phyloP scores from a whole-genome alignment of 1,140 invertebrate genomes.

The Acromyrmex echinatior region DNA sequence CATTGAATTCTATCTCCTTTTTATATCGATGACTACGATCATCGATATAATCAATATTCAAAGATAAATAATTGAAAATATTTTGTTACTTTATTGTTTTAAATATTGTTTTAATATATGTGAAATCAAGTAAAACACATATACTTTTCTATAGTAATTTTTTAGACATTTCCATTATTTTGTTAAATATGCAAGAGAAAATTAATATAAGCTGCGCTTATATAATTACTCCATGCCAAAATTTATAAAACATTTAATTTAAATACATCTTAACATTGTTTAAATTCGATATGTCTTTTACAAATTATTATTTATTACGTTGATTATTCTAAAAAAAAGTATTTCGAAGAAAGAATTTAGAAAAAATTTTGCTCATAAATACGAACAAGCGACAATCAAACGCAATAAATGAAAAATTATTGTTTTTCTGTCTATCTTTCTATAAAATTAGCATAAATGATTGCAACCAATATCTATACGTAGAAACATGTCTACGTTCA shows the following conservation, averaged over 20 bases:
- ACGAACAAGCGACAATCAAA: not conserved
- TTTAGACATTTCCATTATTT: not conserved
- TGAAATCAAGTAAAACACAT: not conserved
- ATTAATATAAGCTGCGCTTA: not conserved
- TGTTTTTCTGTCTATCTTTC: not conserved
- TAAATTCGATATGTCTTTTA: not conserved
- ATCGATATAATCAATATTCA: constrained; percentile 11
- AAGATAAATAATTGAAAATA: not conserved
- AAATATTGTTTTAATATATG: not conserved
- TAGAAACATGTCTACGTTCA: not conserved
- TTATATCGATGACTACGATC: constrained; percentile 35
- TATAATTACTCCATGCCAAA: not conserved
- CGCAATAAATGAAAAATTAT: not conserved
- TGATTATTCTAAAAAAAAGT: not conserved
- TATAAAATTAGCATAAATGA: constrained; percentile 38
- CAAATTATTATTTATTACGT: not conserved
- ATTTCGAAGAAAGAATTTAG: not conserved
- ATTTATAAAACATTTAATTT: not conserved
- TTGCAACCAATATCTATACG: not conserved
- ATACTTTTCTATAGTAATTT: not conserved
- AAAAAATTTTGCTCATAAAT: constrained; percentile 3
- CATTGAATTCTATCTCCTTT: constrained; percentile 26
- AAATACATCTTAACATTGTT: not conserved
- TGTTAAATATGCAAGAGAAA: not conserved
- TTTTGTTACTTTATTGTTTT: not conserved